Evolutionary conservation across 2,888 invertebrate species (phyloP).

Genomic region (Subacronicta megacephala): DNA sequence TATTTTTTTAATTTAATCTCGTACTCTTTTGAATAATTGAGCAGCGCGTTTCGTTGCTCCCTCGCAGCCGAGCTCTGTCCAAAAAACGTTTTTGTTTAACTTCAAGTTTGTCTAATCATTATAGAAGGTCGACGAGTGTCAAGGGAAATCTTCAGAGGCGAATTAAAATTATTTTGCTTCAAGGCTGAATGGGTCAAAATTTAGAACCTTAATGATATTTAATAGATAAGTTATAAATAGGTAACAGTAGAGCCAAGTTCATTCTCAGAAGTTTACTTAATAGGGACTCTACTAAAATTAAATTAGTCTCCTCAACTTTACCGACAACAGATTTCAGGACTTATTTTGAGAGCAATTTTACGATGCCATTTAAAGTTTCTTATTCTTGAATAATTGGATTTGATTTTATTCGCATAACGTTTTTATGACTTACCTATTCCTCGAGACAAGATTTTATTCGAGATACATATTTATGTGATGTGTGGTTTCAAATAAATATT

Average conservation of each 20-base stretch:
- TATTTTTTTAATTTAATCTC: slow-evolving; percentile 74
- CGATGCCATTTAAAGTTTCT: slow-evolving; percentile 12
- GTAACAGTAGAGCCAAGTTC: slow-evolving; percentile 16
- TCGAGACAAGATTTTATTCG: slow-evolving; percentile 1
- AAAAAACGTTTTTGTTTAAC: slow-evolving; percentile 53
- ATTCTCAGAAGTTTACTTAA: slow-evolving; percentile 23
- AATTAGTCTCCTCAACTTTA: slow-evolving; percentile 30
- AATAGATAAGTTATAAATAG: slow-evolving; percentile 41
- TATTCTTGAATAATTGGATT: slow-evolving; percentile 21
- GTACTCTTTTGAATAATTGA: slow-evolving; percentile 67
- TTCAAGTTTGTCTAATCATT: slow-evolving; percentile 73
- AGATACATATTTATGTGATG: too few relatives aligned
- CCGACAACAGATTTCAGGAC: slow-evolving; percentile 26
- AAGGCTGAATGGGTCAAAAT: slow-evolving; percentile 42
- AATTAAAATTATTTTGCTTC: slow-evolving; percentile 60
- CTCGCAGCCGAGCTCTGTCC: slow-evolving; percentile 59
- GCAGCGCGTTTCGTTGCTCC: slow-evolving; percentile 48
- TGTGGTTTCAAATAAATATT: too few relatives aligned
- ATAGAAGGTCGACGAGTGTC: slow-evolving; percentile 65
- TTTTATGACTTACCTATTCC: not conserved
- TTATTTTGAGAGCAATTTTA: slow-evolving; percentile 19
- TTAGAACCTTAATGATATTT: slow-evolving; percentile 44
- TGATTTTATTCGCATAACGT: slow-evolving; percentile 6
- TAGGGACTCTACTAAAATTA: slow-evolving; percentile 8
- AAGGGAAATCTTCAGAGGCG: slow-evolving; percentile 75